phyloP scores from a whole-genome alignment of 2,113 vertebrate species.

The Monopterus albus region DNA sequence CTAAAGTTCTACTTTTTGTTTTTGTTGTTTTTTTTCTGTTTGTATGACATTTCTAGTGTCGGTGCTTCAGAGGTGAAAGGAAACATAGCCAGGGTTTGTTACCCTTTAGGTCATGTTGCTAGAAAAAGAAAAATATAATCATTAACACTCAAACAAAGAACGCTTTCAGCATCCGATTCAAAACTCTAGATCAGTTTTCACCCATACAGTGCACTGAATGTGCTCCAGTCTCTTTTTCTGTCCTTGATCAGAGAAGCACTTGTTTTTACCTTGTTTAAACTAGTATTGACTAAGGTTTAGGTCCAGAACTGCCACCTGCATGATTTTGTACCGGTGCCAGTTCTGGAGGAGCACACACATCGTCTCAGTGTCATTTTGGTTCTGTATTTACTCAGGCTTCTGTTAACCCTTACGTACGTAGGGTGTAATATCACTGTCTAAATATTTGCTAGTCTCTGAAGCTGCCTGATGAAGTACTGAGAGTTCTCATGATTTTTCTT shows the following conservation, averaged over 20 bases:
- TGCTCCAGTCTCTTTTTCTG: neutral
- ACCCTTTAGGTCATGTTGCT: neutral
- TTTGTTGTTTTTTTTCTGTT: neutral
- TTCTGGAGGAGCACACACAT: constrained; percentile 4
- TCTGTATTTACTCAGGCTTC: constrained; percentile 18
- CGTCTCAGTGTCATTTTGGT: neutral
- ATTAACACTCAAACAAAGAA: constrained; percentile 5
- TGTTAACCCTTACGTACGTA: constrained; percentile 21
- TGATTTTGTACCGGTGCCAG: neutral
- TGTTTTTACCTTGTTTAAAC: neutral
- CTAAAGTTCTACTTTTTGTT: no score
- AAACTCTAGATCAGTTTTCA: neutral
- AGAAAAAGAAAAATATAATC: neutral
- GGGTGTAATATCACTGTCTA: neutral
- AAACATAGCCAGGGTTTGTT: neutral
- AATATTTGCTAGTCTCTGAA: constrained; percentile 32
- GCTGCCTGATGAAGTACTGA: constrained; percentile 3
- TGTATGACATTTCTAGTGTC: neutral
- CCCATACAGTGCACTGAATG: neutral
- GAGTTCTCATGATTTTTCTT: constrained; percentile 5
- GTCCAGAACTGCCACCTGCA: no score
- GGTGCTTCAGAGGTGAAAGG: constrained; percentile 4
- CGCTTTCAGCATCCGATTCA: neutral
- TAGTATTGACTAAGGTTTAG: constrained; percentile 11
- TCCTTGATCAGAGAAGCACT: constrained; percentile 18